phyloP scores from a whole-genome alignment of 2,797 vertebrate genomes.

The Sparidentex hasta region DNA sequence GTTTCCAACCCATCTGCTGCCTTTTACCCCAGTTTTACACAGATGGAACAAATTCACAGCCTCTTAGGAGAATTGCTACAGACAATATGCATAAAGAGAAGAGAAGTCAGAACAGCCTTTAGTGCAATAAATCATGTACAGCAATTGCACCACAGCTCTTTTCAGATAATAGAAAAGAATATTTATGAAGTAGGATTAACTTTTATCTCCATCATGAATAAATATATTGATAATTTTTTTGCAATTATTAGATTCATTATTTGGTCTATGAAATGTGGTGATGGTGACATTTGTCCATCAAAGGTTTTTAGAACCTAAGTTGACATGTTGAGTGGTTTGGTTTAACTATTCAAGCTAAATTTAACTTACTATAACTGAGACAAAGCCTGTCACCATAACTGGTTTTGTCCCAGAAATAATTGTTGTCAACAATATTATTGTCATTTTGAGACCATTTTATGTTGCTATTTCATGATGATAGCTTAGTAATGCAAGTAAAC shows the following conservation, averaged over 20 bases:
- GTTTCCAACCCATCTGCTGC: slow-evolving; percentile 67
- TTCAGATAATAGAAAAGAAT: slow-evolving; percentile 13
- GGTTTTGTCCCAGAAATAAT: too few species aligned
- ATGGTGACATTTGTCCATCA: not conserved
- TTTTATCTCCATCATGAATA: not conserved
- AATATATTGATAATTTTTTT: slow-evolving; percentile 1
- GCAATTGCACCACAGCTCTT: not conserved
- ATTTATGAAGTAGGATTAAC: slow-evolving; percentile 27
- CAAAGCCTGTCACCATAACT: too few species aligned
- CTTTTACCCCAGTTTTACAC: slow-evolving; percentile 55
- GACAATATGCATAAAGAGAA: slow-evolving; percentile 27
- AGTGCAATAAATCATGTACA: slow-evolving; percentile 55
- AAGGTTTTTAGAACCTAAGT: not conserved
- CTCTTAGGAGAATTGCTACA: slow-evolving; percentile 45
- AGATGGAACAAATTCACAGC: slow-evolving; percentile 57
- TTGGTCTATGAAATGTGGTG: not conserved
- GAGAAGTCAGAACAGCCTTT: slow-evolving; percentile 35
- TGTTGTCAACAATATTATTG: too few species aligned
- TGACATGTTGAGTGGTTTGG: not conserved
- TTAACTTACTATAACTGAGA: not conserved
- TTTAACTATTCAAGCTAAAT: not conserved
- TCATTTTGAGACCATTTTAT: too few species aligned
- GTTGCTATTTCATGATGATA: too few species aligned
- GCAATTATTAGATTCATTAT: not conserved
- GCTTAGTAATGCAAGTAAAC: too few species aligned